These are phyloP conservation scores for Zonitis immaculata DNA, from an alignment of 2,888 invertebrate genomes.

Conservation along the genomic window DNA sequence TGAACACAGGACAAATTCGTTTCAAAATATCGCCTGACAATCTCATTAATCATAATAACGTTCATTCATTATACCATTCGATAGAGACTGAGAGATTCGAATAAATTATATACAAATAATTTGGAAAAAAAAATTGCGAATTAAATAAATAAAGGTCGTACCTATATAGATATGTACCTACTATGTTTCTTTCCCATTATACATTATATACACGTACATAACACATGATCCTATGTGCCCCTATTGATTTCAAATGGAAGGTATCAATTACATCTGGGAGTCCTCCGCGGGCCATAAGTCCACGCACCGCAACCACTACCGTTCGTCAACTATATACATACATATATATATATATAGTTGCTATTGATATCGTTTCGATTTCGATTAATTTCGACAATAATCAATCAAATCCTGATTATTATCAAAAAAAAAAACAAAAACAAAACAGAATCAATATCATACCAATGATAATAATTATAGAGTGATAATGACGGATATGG, in stretches of 20 bases:
- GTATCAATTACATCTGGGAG: constrained; percentile 28
- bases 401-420: neutral
- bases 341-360: no score
- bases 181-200: constrained; percentile 20
- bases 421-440: no score
- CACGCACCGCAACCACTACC: constrained; percentile 25
- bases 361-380: constrained; percentile 15
- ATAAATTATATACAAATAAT: neutral
- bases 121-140: neutral
- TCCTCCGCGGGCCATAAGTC: constrained; percentile 25
- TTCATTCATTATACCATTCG: no score
- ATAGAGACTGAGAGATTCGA: no score
- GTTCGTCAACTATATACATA: no score
- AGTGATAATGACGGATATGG: neutral
- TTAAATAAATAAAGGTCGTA: neutral
- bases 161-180: no score
- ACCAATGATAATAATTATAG: constrained; percentile 4
- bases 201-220: no score
- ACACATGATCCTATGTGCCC: constrained; percentile 11
- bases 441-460: no score
- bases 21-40: constrained; percentile 37
- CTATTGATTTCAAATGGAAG: constrained; percentile 14
- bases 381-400: neutral
- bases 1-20: constrained; percentile 42
- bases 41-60: constrained; percentile 37